Conservation (phyloP, 2,797 vertebrate genomes). For the Artibeus jamaicensis region DNA sequence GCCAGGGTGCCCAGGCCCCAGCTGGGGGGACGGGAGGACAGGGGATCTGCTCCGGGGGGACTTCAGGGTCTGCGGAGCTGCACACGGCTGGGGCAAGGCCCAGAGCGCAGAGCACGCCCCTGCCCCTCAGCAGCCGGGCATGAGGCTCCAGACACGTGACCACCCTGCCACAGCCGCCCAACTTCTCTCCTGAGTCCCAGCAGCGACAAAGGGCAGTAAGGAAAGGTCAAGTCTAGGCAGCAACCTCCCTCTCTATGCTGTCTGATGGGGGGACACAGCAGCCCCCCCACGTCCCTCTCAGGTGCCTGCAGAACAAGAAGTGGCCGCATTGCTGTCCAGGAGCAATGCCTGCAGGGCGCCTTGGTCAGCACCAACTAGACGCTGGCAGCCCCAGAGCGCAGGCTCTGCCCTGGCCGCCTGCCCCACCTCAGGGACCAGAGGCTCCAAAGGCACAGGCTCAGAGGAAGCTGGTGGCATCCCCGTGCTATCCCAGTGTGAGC, state of each 20-base stretch:
- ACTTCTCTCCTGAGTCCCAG: neutral
- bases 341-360: neutral
- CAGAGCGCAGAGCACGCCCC: neutral
- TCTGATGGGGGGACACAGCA: no score
- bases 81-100: neutral
- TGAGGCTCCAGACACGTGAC: rapidly evolving
- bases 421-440: conserved; percentile 52
- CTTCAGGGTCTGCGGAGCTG: neutral
- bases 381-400: neutral
- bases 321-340: neutral
- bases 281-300: neutral
- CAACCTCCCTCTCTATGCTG: neutral
- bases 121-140: neutral
- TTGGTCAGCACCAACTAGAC: neutral
- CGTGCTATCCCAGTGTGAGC: conserved; percentile 55
- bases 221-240: neutral
- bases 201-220: neutral
- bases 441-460: conserved; percentile 78
- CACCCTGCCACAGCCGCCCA: neutral
- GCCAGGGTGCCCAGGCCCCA: neutral
- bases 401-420: neutral
- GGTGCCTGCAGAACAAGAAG: neutral
- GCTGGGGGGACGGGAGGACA: neutral
- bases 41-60: neutral
- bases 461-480: conserved; percentile 66